Base-by-base conservation (phyloP, 2,888 invertebrate species). In the Habrosyne pyritoides region DNA sequence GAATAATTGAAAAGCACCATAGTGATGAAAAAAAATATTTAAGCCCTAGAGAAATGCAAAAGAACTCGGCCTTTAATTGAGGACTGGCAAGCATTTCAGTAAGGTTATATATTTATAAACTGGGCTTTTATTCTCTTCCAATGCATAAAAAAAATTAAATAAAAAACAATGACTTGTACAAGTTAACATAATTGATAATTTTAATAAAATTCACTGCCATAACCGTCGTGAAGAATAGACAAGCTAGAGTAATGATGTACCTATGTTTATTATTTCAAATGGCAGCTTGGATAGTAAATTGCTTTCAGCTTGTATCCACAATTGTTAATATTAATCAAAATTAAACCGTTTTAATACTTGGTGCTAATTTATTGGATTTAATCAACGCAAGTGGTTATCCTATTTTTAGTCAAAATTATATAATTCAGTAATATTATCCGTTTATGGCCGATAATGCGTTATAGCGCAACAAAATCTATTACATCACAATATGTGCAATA, bases 281-380 rank as follows among this genome's bases (percentile, higher is more conserved):
- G 18, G 18, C 14, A 42, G 36, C 14, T 33, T 10, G n/a, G 10
- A 12, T 33, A 33, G n/a, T 36, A 36, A 36, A 36, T 18, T 18
- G 0, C 4, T 36, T 36, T 14, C 5, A 14, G 12, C 12, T 33
- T 42, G 42, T 42, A 42, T 18, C 42, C 2, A 18, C 18, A 8
- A 18, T 42, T 18, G 42, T n/a, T 36, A n/a, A 18, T 18, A 14
- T 42, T 42, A 8, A 2, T 14, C 42, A 18, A 2, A 42, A n/a
- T n/a, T n/a, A n/a, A n/a, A 42, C 14, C 1, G 1, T 61, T 63
- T 42, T 22, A 50, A 56, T 54, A 51, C 53, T 66, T 61, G 76
- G 76, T 75, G 76, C 73, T 76, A 63, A 68, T 69, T 72, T 67
- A 64, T 63, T 59, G 42, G 24, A 24, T 24, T 24, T 24, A 24